Evolutionary conservation across 2,113 vertebrate species (phyloP), one percentile per base, ranked within the genome.

Genomic region (Struthidea cinerea): DNA sequence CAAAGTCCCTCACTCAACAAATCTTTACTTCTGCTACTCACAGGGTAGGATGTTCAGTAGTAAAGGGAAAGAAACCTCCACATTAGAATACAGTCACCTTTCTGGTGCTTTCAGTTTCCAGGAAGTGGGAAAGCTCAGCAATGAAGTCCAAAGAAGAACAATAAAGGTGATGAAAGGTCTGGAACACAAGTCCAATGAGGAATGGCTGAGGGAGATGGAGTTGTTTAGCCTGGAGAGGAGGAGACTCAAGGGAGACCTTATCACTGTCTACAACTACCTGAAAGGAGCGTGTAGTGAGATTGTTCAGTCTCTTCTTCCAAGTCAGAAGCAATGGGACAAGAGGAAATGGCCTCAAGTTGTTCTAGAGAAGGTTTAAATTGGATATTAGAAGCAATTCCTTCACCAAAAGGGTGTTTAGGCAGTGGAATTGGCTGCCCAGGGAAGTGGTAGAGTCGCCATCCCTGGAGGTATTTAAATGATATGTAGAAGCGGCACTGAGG

Each of bases 151-250:
- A 67, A 55, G 42, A 67, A 74, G 10, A 13, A 7, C 21, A 87
- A 10, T 0, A 2, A 30, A 79, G 19, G 3, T 61, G 7, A 4
- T 15, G 15, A 78, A 27, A 9, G 7, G 3, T 35, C 27, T 69
- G 4, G 11, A 42, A 9, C 17, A 52, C 23, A 47, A 35, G 12
- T 35, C 30, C 15, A 42, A 3, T 30, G 27, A 61, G 57, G 4
- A 32, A 11, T 0, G 0, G 6, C 64, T 81, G 33, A 59, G 13
- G 19, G 28, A 76, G 1, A 1, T 73, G 44, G 6, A 6, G 0
- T 1, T 41, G 27, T n/a, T 71, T 24, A 61, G 6, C 1, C n/a
- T 67, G n/a, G 6, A 56, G 27, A 68, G 61, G 16, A 47, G 13
- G 8, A 57, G 21, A 6, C 8, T 57, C 4, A 15, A 8, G 4